Evolutionary conservation across 1,140 invertebrate species (phyloP), one percentile per base, ranked within the genome.

Genomic region (Aphis gossypii): DNA sequence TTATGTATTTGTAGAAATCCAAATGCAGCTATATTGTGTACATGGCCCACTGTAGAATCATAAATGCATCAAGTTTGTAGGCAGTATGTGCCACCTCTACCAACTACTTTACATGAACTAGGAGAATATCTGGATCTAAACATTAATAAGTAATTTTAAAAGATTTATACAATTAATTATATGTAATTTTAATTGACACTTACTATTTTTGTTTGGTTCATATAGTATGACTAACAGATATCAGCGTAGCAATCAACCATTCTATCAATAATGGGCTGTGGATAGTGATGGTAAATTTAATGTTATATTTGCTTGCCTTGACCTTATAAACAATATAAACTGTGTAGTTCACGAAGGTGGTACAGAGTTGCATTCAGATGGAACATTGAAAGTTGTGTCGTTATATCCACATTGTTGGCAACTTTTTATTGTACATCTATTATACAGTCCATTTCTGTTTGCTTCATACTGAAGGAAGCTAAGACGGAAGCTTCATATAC

Each of bases 381-480:
- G 35, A 41, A 86, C 83, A 23, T 87, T 87, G 48, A 87, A 87
- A 48, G 44, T 87, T n/a, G 86, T 87, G 21, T 41, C 46, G 51
- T 87, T 25, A 25, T 48, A 9, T 14, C 86, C 86, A 30, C 41
- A 30, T 30, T 87, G 86, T 30, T 11, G 44, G 20, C 44, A 87
- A 48, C 44, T 87, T 30, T 87, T 51, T 87, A 87, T 87, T 11
- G 48, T 87, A 48, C 44, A 87, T 87, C 9, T 87, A 18, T 83
- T 48, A 25, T 9, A 6, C 23, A 87, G 86, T 87, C 86, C 7
- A 87, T 87, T 11, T 41, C 86, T 18, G 44, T 87, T 30, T 87
- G 46, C 44, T 87, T 35, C 18, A 2, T 87, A 25, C 44, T 87
- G 8, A 87, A 48, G 44, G 44, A 87, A 87, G 18, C 44, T 4